A percentile compares a stretch with the other conserved stretches of the same genome.
phyloP scores from a whole-genome alignment of 2,113 vertebrate genomes.

The Corythornis cristatus region DNA sequence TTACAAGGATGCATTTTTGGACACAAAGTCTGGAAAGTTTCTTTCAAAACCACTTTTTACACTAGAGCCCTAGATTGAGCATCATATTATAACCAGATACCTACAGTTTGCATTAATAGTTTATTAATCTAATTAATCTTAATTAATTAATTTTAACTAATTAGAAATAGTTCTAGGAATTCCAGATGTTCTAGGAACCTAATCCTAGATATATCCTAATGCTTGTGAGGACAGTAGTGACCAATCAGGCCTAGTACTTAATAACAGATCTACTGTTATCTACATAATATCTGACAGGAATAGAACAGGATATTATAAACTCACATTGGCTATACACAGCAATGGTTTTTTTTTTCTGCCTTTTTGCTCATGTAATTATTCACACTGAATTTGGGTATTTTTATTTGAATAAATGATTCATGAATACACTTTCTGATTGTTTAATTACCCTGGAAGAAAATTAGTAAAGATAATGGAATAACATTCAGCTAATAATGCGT shows the following conservation, averaged over 20 bases:
- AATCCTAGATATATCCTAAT: not conserved
- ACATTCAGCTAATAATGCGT: not conserved
- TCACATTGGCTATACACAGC: not conserved
- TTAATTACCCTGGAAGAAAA: not conserved
- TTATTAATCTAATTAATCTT: not conserved
- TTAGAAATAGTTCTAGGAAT: not conserved
- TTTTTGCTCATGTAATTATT: not conserved
- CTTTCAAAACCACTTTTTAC: not conserved
- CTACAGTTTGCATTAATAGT: not conserved
- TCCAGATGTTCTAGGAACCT: not conserved
- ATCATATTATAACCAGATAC: not conserved
- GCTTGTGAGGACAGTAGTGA: not conserved
- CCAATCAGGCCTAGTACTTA: not conserved
- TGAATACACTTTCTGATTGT: not conserved
- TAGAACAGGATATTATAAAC: not conserved
- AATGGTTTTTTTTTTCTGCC: not conserved
- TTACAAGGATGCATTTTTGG: not conserved
- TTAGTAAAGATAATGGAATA: not conserved
- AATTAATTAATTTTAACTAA: slow-evolving; percentile 1
- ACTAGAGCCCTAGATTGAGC: not conserved
- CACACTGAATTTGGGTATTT: not conserved
- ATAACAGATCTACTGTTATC: not conserved
- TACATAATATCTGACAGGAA: not conserved
- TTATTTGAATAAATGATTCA: slow-evolving; percentile 1
- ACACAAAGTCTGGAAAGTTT: not conserved